Percentiles rank a stretch among this genome's conserved stretches.
Evolutionary conservation across 1,140 invertebrate species (phyloP).

Genomic region (Aphaenogaster ashmeadi): DNA sequence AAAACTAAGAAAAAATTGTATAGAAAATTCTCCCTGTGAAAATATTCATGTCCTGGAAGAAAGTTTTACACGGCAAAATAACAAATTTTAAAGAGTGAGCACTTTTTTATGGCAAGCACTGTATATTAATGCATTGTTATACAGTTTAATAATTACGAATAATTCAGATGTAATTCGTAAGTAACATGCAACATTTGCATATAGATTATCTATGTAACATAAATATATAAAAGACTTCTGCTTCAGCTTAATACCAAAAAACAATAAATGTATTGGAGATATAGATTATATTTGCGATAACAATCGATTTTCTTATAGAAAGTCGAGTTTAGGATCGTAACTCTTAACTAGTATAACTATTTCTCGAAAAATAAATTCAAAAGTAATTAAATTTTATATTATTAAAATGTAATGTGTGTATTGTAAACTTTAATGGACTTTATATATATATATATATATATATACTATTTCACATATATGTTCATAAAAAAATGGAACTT

Average conservation of each 20-base stretch:
- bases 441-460: background rate
- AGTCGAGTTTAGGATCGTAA: background rate
- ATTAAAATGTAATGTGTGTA: background rate
- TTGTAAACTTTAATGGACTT: slow-evolving; percentile 3
- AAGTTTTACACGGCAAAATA: no score
- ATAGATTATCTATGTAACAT: background rate
- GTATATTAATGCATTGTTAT: no score
- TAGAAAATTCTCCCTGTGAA: no score
- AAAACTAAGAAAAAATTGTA: no score
- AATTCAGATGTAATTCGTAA: slow-evolving; percentile 6
- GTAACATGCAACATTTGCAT: slow-evolving; percentile 21
- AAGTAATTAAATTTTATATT: slow-evolving; percentile 25
- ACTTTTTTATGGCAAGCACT: no score
- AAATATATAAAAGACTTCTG: background rate
- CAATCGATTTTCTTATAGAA: background rate
- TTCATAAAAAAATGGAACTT: slow-evolving; percentile 1
- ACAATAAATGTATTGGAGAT: background rate
- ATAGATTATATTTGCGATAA: slow-evolving; percentile 24
- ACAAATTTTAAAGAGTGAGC: no score
- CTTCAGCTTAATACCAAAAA: background rate
- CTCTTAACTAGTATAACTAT: slow-evolving; percentile 4
- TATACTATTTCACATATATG: background rate
- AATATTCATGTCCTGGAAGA: no score
- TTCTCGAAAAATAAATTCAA: background rate
- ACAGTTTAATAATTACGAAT: background rate